Conservation (phyloP, 2,797 vertebrate species). For the Adelosebastes latens region DNA sequence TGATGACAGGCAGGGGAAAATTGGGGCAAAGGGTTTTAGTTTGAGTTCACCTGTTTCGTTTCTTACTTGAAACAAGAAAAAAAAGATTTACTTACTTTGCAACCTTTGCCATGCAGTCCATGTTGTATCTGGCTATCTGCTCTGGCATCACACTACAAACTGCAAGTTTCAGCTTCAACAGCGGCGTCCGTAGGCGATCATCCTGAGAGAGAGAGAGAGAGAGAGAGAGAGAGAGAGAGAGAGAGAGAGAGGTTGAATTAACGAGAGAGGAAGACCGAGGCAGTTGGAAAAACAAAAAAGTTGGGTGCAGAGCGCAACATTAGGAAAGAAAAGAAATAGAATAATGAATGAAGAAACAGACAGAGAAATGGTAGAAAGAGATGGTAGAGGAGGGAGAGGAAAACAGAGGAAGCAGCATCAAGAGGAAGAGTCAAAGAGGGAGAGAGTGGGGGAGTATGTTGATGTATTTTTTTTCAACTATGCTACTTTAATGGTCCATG, state of each 20-base stretch:
- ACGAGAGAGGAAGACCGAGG: background rate
- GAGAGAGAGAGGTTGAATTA: background rate
- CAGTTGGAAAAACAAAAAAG: background rate
- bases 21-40: background rate
- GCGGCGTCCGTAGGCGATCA: constrained; percentile 90
- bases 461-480: constrained; percentile 39
- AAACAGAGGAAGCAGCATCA: background rate
- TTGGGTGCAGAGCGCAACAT: background rate
- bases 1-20: background rate
- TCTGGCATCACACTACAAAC: constrained; percentile 96
- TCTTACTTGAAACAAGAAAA: constrained; percentile 42
- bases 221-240: background rate
- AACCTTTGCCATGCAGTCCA: constrained; percentile 90
- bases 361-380: background rate
- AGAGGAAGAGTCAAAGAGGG: background rate
- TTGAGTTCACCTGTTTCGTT: constrained; percentile 51
- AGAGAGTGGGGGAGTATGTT: background rate
- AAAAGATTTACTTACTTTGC: constrained; percentile 86
- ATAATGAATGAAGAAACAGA: background rate
- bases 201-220: constrained; percentile 80
- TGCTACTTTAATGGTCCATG: constrained; percentile 33
- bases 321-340: background rate
- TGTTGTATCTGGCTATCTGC: constrained; percentile 92
- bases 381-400: no score
- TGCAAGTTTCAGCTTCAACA: constrained; percentile 93